These are phyloP conservation scores for Hormaphis cornu DNA, from an alignment of 1,140 invertebrate species.

Conservation along the genomic window DNA sequence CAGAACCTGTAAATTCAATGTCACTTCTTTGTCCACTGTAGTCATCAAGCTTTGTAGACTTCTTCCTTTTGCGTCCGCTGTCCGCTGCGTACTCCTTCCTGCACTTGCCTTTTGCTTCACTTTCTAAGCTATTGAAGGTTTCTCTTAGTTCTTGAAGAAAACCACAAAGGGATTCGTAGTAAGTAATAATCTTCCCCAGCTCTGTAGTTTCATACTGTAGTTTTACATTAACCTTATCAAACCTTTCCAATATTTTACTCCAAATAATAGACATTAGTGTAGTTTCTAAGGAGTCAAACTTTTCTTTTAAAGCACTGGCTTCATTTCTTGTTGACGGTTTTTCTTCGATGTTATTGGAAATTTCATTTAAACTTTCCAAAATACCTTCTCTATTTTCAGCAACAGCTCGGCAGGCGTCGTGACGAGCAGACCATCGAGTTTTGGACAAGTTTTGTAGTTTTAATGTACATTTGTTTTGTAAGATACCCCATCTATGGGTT, in stretches of 20 bases:
- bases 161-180: neutral
- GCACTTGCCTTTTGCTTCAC: too few relatives aligned
- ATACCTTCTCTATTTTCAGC: neutral
- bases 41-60: neutral
- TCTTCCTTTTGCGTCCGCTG: neutral
- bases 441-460: conserved; percentile 34
- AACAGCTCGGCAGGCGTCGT: conserved; percentile 34
- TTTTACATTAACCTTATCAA: conserved; percentile 19
- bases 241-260: conserved; percentile 25
- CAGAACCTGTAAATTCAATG: neutral
- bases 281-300: conserved; percentile 33
- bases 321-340: conserved; percentile 10
- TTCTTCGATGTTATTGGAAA: too few relatives aligned
- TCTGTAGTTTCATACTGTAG: conserved; percentile 15
- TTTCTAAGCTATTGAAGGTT: too few relatives aligned
- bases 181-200: conserved; percentile 5
- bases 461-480: conserved; percentile 22
- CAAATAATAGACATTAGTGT: conserved; percentile 31
- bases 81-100: too few relatives aligned
- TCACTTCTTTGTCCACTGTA: neutral
- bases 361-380: conserved; percentile 8
- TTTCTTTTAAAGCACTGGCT: conserved; percentile 24
- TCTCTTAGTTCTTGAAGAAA: too few relatives aligned
- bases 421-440: conserved; percentile 35
- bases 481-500: conserved; percentile 35